Percentiles rank a stretch among this genome's conserved stretches.
phyloP scores from a whole-genome alignment of 2,797 vertebrate genomes.

The Liasis olivaceus region DNA sequence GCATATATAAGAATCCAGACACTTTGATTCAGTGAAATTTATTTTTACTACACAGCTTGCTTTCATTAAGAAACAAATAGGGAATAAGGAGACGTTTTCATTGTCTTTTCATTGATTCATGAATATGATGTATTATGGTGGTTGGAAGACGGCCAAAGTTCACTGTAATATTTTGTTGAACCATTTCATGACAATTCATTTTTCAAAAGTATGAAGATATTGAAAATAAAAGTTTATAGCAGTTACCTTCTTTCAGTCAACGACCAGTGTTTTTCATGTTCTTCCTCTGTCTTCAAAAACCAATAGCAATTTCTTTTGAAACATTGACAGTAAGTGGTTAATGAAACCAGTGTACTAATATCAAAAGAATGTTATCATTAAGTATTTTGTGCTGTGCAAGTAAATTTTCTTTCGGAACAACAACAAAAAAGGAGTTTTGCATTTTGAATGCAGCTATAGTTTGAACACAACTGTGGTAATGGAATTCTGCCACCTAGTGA shows the following conservation, averaged over 20 bases:
- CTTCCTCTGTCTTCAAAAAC: background rate
- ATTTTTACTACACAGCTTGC: background rate
- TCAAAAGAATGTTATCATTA: background rate
- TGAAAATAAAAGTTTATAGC: background rate
- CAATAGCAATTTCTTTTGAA: background rate
- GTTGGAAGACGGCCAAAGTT: background rate
- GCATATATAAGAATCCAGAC: background rate
- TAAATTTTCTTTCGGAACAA: background rate
- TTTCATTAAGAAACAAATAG: conserved; percentile 12
- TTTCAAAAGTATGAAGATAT: conserved; percentile 17
- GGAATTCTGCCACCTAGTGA: conserved; percentile 79
- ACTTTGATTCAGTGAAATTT: background rate
- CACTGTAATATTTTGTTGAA: background rate
- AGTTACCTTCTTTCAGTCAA: background rate
- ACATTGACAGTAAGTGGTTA: background rate
- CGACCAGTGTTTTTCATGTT: conserved; percentile 16
- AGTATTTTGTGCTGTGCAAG: conserved; percentile 9
- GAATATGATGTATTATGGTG: background rate
- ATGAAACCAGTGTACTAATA: background rate
- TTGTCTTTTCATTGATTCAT: conserved; percentile 1
- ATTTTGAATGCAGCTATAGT: conserved; percentile 22
- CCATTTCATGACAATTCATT: background rate
- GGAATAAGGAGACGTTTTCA: background rate
- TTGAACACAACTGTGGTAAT: conserved; percentile 30
- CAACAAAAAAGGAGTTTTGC: background rate